Conservation (phyloP, 2,888 invertebrate genomes). For the Andrena camellia region DNA sequence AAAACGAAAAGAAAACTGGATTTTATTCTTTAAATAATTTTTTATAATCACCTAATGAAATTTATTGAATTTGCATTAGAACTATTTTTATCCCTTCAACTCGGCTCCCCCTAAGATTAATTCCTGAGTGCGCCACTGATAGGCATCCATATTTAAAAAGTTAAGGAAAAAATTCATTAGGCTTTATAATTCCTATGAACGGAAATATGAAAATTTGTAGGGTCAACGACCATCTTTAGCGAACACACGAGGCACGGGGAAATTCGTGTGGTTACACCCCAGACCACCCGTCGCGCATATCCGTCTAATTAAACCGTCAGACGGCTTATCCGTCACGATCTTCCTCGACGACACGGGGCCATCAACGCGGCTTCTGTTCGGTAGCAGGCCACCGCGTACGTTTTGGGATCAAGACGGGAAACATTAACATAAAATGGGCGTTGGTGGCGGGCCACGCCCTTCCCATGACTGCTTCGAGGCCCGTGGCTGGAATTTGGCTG, state of each 20-base stretch:
- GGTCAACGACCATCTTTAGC: constrained; percentile 37
- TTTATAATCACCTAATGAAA: no score
- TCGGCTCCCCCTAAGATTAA: no score
- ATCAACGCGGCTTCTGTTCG: constrained; percentile 67
- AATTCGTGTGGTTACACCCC: constrained; percentile 42
- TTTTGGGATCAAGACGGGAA: constrained; percentile 54
- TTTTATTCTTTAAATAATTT: no score
- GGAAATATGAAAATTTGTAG: constrained; percentile 10
- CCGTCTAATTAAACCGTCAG: constrained; percentile 64
- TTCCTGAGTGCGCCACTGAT: no score
- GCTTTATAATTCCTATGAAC: no score
- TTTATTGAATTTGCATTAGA: no score
- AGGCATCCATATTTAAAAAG: no score
- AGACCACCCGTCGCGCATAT: constrained; percentile 59
- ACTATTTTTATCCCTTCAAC: no score
- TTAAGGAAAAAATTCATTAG: no score
- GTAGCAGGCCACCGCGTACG: constrained; percentile 43
- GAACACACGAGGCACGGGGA: constrained; percentile 22
- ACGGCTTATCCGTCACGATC: constrained; percentile 63
- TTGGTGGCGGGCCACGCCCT: constrained; percentile 78
- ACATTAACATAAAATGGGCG: constrained; percentile 83
- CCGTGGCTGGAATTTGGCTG: constrained; percentile 75
- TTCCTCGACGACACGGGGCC: constrained; percentile 61
- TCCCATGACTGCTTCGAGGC: constrained; percentile 47
- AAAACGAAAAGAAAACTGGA: no score